Evolutionary conservation across 2,797 vertebrate species (phyloP).

Genomic region (Lepidocolaptes lacrymiger): DNA sequence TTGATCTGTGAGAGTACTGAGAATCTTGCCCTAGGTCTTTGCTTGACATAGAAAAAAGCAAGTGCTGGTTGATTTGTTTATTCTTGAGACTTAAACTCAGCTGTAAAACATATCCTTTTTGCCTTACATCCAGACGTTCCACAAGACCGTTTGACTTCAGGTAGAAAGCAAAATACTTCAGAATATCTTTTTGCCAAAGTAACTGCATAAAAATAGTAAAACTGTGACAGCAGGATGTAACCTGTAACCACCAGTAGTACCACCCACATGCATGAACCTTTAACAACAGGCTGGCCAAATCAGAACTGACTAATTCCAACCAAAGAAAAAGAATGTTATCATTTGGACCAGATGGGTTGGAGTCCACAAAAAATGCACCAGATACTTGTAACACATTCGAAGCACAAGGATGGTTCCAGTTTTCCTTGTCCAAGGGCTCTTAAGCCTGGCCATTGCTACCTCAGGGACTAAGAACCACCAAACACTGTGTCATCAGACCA

Average conservation of each 20-base stretch:
- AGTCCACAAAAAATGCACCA: neutral
- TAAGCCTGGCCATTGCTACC: neutral
- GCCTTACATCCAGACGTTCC: neutral
- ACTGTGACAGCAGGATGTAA: neutral
- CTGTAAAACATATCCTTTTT: constrained; percentile 41
- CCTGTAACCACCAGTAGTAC: neutral
- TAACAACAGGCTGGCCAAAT: neutral
- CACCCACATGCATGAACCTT: neutral
- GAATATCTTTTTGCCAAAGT: constrained; percentile 28
- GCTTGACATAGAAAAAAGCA: constrained; percentile 48
- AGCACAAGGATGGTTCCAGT: neutral
- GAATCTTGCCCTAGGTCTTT: constrained; percentile 61
- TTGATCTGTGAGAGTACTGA: constrained; percentile 34
- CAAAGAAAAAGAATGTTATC: neutral
- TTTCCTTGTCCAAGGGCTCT: neutral
- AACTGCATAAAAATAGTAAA: neutral
- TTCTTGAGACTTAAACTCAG: constrained; percentile 23
- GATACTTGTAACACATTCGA: neutral
- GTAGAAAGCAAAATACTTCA: constrained; percentile 38
- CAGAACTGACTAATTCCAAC: neutral
- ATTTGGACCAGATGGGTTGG: neutral
- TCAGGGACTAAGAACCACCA: neutral
- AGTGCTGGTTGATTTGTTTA: constrained; percentile 57
- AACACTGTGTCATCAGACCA: neutral
- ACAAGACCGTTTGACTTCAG: constrained; percentile 31